Evolutionary conservation across 2,888 invertebrate species (phyloP).

Genomic region (Homarus gammarus): DNA sequence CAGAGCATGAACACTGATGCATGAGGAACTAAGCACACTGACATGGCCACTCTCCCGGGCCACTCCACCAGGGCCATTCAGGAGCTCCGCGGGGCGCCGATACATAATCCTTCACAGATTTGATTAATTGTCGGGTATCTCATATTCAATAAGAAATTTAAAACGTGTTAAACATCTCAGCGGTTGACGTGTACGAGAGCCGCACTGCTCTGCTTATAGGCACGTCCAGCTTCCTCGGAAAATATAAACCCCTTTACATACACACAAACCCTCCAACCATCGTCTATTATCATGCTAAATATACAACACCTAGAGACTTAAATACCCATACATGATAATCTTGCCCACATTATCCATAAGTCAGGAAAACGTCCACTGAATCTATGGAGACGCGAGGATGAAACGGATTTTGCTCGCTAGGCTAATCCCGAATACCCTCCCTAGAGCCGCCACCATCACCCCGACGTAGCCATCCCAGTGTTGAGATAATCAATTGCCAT

Average conservation of each 20-base stretch:
- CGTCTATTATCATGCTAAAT: not conserved
- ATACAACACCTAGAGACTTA: too few relatives aligned
- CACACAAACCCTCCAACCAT: not conserved
- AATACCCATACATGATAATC: too few relatives aligned
- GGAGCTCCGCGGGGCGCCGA: constrained; percentile 34
- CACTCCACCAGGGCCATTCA: constrained; percentile 14
- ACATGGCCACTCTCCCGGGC: not conserved
- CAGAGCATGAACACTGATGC: not conserved
- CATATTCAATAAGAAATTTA: constrained; percentile 52
- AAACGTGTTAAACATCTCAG: constrained; percentile 50
- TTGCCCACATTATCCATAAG: too few relatives aligned
- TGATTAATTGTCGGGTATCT: constrained; percentile 48
- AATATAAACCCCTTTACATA: not conserved
- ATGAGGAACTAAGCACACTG: constrained; percentile 2
- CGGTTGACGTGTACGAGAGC: constrained; percentile 13
- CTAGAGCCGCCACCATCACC: not conserved
- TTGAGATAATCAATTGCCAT: constrained; percentile 30
- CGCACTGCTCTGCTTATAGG: not conserved
- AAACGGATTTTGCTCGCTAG: too few relatives aligned
- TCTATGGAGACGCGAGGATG: too few relatives aligned
- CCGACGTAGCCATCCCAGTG: not conserved
- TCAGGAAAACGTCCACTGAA: too few relatives aligned
- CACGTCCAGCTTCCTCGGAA: not conserved
- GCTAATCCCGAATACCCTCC: too few relatives aligned
- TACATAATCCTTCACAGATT: constrained; percentile 41